Evolutionary conservation across 2,888 invertebrate genomes (phyloP).

Genomic region (Idaea aversata): DNA sequence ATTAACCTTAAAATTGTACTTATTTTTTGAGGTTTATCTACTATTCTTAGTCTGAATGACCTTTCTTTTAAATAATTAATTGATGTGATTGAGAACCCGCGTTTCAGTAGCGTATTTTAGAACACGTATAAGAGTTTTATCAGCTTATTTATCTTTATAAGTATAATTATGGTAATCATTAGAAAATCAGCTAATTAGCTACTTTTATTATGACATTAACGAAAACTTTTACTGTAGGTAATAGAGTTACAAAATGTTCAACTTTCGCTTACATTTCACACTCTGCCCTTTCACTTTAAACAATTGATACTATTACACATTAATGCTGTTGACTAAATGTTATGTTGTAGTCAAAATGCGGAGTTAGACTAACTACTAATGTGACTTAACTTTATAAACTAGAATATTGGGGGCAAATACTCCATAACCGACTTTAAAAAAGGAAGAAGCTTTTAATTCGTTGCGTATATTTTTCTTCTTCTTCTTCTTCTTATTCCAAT

Average conservation of each 20-base stretch:
- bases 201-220: neutral
- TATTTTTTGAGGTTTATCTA: too few species aligned
- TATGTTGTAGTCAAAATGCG: slow-evolving; percentile 37
- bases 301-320: slow-evolving; percentile 58
- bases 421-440: slow-evolving; percentile 12
- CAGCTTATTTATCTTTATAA: too few species aligned
- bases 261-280: slow-evolving; percentile 51
- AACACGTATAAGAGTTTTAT: too few species aligned
- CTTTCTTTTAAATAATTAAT: too few species aligned
- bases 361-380: slow-evolving; percentile 17
- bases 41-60: too few species aligned
- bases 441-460: neutral
- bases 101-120: too few species aligned
- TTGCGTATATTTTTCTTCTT: too few species aligned
- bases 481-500: too few species aligned
- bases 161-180: too few species aligned
- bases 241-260: slow-evolving; percentile 40
- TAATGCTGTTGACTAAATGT: slow-evolving; percentile 51
- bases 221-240: slow-evolving; percentile 22
- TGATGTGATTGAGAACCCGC: too few species aligned
- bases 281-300: slow-evolving; percentile 62
- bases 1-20: too few species aligned
- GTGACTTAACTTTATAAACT: slow-evolving; percentile 18
- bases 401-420: too few species aligned
- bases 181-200: neutral